phyloP scores from a whole-genome alignment of 2,888 invertebrate genomes.

The Caenorhabditis sinica region DNA sequence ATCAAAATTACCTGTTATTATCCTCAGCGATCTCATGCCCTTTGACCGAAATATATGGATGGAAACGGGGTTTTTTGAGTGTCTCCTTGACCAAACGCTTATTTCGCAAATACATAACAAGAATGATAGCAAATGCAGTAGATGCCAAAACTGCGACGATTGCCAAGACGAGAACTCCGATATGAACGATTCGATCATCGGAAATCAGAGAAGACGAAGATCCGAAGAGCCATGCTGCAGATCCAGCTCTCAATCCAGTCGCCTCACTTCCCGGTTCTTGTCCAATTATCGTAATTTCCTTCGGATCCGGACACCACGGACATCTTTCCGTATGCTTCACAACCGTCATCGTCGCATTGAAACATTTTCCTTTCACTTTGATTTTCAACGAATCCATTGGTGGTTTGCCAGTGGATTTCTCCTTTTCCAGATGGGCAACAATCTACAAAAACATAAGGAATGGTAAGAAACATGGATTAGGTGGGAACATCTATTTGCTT shows the following conservation, averaged over 20 bases:
- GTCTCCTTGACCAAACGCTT: slow-evolving; percentile 66
- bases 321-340: slow-evolving; percentile 79
- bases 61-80: slow-evolving; percentile 66
- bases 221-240: slow-evolving; percentile 54
- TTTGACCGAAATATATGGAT: slow-evolving; percentile 71
- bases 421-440: slow-evolving; percentile 48
- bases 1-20: slow-evolving; percentile 56
- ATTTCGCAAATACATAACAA: slow-evolving; percentile 72
- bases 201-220: slow-evolving; percentile 46
- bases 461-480: slow-evolving; percentile 53
- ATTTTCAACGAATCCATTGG: slow-evolving; percentile 64
- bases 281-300: slow-evolving; percentile 76
- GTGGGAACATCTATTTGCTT: slow-evolving; percentile 70
- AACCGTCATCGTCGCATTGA: slow-evolving; percentile 80
- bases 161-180: slow-evolving; percentile 71
- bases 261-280: slow-evolving; percentile 68
- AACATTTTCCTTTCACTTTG: slow-evolving; percentile 78
- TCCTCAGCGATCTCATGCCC: slow-evolving; percentile 68
- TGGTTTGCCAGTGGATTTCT: slow-evolving; percentile 71
- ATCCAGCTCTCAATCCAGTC: slow-evolving; percentile 32
- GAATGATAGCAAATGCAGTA: slow-evolving; percentile 68
- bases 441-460: slow-evolving; percentile 29
- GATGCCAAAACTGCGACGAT: slow-evolving; percentile 71
- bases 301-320: slow-evolving; percentile 82
- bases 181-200: slow-evolving; percentile 70